Base-by-base conservation (phyloP, 2,888 invertebrate genomes). In the Perdita meconis region DNA sequence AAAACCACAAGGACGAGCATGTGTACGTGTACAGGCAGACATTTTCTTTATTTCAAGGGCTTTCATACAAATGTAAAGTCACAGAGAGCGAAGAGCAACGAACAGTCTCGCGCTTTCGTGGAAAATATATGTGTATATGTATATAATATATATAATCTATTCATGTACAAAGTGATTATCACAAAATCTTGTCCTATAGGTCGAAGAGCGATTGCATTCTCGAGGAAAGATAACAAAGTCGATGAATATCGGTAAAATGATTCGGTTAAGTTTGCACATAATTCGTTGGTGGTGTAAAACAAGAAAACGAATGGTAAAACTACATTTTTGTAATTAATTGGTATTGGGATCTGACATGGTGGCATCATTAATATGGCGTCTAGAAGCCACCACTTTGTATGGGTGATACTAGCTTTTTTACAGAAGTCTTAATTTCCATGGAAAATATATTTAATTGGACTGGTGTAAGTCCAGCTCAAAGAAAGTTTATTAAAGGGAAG, bases 111-210 rank as follows among this genome's bases (percentile, higher is more conserved):
- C 44, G 36, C 56, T 38, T 13, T 51, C 24, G 36, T 57, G 44
- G 47, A 66, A 57, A 57, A 57, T 24, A 57, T 40, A 57, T 57
- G 13, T 26, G 16, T 57, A 3, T 51, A 36, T 47, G 13, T 57
- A 66, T 47, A 12, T 66, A 26, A n/a, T 22, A 38, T 44, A 55
- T 55, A 22, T 66, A 30, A 53, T 36, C 36, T 50, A 36, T 51
- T 47, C 61, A 57, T 36, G 44, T 57, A 56, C 22, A 56, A 66
- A 56, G 42, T 56, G 44, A 66, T 66, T 56, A 66, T 56, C 42
- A 65, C 55, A 56, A 66, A 56, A 44, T 66, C 44, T 24, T 40
- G 44, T 51, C 42, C 65, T 44, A 57, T 66, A 56, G 56, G 57
- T 38, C 56, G 56, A 66, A 34, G 56, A 44, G 42, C 56, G 22